Base-by-base conservation (phyloP, 2,797 vertebrate species). In the Cossypha niveicapilla region DNA sequence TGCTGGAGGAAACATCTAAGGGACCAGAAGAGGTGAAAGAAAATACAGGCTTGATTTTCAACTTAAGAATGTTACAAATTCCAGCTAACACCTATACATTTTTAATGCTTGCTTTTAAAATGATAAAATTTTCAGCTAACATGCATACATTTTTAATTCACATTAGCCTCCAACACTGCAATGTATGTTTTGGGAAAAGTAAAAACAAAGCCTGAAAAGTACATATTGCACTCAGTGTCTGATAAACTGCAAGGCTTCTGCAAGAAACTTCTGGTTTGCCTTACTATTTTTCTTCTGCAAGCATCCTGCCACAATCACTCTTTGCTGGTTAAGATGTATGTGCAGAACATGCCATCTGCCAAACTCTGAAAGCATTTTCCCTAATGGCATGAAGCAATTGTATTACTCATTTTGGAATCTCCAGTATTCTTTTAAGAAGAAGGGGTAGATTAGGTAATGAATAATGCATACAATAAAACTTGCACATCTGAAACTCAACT, bases 101-200 rank as follows among this genome's bases (percentile, higher is more conserved):
- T 73, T 96, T 92, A 86, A 94, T 70, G 50, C 39, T 83, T 80
- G 74, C 86, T 94, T 96, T 88, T 90, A 81, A 96, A 97, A 93
- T 71, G 73, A 70, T 88, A 65, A 63, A 30, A n/a, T 53, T 88
- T 88, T 93, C 89, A 71, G 32, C 81, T 95, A 42, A 44, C 32
- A 11, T 44, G 24, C 75, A 92, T 60, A 42, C 45, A 91, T 86
- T 61, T 73, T 96, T 87, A 92, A 92, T 86, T 53, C 34, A 19
- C 6, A 1, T 0, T 1, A 79, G 19, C 56, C 39, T 93, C 73
- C 71, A 82, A 88, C 22, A 22, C 6, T 63, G 25, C 44, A 85
- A 32, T 56, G 53, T 44, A 7, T 60, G 32, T n/a, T 93, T 85
- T 28, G 53, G 80, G 47, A 75, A 82, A 74, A 77, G 6, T 4